A percentile compares a stretch with the other conserved stretches of the same genome.
These are phyloP conservation scores for Spilarctia lutea DNA, from an alignment of 2,888 invertebrate genomes.

Conservation along the genomic window DNA sequence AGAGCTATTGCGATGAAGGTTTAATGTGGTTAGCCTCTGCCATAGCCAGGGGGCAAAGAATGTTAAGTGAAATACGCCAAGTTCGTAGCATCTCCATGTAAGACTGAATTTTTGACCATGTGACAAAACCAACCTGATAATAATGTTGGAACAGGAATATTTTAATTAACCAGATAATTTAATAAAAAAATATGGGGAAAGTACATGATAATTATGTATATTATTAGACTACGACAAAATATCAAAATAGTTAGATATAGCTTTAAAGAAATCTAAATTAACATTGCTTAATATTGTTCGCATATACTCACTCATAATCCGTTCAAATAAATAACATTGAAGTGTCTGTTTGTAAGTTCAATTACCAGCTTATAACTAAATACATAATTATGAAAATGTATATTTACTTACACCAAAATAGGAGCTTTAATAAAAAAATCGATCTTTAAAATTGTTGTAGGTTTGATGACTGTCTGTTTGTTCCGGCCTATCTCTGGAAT, in stretches of 20 bases:
- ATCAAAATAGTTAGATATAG: background rate
- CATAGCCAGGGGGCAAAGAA: background rate
- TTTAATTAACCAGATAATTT: background rate
- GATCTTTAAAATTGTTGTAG: too few relatives aligned
- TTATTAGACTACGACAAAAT: background rate
- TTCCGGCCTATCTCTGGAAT: too few relatives aligned
- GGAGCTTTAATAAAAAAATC: too few relatives aligned
- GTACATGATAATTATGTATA: background rate
- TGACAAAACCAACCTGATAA: background rate
- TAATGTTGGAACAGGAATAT: background rate
- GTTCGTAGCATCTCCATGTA: background rate
- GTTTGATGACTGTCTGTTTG: too few relatives aligned
- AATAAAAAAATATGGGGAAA: background rate
- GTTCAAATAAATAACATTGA: too few relatives aligned
- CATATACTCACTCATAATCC: too few relatives aligned
- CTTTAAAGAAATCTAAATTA: background rate
- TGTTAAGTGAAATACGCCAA: background rate
- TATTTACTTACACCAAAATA: too few relatives aligned
- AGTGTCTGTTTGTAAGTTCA: too few relatives aligned
- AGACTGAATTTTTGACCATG: background rate
- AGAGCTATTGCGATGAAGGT: background rate
- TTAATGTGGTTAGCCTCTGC: background rate
- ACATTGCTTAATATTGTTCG: too few relatives aligned
- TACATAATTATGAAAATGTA: too few relatives aligned
- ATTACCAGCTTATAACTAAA: too few relatives aligned